phyloP scores from a whole-genome alignment of 2,113 vertebrate species.

The human region GRCh38 chr4:28756001-28756500 shows the following conservation, averaged over 20 bases:
- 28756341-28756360: not conserved
- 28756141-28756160: not conserved
- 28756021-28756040: not conserved
- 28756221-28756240: not conserved
- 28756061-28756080: not conserved
- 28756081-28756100: not conserved
- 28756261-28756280: not conserved
- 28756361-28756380: not conserved
- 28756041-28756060: not conserved
- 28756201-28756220: not conserved
- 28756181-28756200: not conserved
- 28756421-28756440: not conserved
- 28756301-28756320: not conserved
- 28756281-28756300: not conserved
- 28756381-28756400: not conserved
- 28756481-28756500: not conserved
- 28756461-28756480: not conserved
- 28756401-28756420: not conserved
- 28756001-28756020: not conserved
- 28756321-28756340: not conserved
- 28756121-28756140: not conserved
- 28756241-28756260: not conserved
- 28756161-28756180: not conserved
- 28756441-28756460: not conserved
- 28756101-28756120: not conserved